phyloP scores from a whole-genome alignment of 2,888 invertebrate genomes.

The Stegophylla sp. region DNA sequence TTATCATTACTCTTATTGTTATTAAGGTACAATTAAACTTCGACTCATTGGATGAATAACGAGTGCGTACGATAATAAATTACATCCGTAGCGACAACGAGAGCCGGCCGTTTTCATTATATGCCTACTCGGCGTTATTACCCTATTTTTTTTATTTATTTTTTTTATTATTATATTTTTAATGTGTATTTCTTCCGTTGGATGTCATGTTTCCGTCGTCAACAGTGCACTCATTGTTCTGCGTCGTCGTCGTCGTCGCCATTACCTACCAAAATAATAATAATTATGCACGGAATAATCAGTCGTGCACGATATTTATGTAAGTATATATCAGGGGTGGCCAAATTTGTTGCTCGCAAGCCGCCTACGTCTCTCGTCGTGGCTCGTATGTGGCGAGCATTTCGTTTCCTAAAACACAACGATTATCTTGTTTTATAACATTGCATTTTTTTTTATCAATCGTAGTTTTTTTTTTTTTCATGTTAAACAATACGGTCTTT shows the following conservation, averaged over 20 bases:
- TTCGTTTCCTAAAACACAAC: no score
- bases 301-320: no score
- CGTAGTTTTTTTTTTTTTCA: no score
- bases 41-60: slow-evolving; percentile 41
- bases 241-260: background rate
- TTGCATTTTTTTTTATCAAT: no score
- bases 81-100: slow-evolving; percentile 41
- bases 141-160: slow-evolving; percentile 12
- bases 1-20: slow-evolving; percentile 26
- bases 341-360: no score
- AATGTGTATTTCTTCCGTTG: slow-evolving; percentile 33
- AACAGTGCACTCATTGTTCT: background rate
- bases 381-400: no score
- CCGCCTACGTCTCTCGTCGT: no score
- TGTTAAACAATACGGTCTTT: no score
- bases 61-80: slow-evolving; percentile 41
- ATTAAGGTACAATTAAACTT: slow-evolving; percentile 26
- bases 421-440: no score
- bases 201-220: slow-evolving; percentile 9
- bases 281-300: no score
- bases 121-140: background rate
- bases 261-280: no score
- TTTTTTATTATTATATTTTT: slow-evolving; percentile 23
- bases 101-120: slow-evolving; percentile 34
- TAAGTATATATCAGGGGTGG: no score